A percentile compares a stretch with the other conserved stretches of the same genome.
Conservation (phyloP, 1,140 invertebrate genomes). For the Gonioctena quinquepunctata region DNA sequence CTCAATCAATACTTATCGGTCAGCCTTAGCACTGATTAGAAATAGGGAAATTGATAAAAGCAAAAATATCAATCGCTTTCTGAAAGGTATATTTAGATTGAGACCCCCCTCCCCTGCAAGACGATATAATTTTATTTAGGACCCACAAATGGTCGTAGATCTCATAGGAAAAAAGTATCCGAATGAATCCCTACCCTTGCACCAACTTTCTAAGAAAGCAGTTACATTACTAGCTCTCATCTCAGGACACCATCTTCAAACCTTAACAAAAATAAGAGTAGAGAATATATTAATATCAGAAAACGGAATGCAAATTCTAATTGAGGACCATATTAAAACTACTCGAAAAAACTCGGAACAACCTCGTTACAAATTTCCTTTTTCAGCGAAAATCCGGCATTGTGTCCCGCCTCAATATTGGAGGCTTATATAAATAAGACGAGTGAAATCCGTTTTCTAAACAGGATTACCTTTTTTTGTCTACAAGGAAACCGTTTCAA, state of each 20-base stretch:
- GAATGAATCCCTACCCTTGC: neutral
- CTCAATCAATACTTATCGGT: neutral
- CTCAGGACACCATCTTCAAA: constrained; percentile 12
- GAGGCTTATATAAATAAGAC: too few species aligned
- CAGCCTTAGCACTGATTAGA: constrained; percentile 15
- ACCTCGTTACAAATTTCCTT: neutral
- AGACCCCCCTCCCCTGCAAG: constrained; percentile 32
- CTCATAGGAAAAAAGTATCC: too few species aligned
- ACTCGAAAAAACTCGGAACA: neutral
- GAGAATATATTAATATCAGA: neutral
- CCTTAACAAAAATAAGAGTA: neutral
- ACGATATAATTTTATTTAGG: constrained; percentile 42
- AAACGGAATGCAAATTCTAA: neutral
- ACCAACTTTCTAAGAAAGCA: neutral
- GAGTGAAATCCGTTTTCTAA: neutral
- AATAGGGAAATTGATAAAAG: constrained; percentile 5
- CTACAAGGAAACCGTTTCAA: constrained; percentile 32
- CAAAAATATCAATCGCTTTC: constrained; percentile 24
- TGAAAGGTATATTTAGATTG: constrained; percentile 38
- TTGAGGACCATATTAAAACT: neutral
- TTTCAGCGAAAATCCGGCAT: neutral
- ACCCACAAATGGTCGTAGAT: constrained; percentile 26
- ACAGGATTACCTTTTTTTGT: constrained; percentile 29
- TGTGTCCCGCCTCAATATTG: neutral
- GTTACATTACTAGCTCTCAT: constrained; percentile 4